phyloP scores from a whole-genome alignment of 92 coral and sea anemone species.

The Metridium senile region DNA sequence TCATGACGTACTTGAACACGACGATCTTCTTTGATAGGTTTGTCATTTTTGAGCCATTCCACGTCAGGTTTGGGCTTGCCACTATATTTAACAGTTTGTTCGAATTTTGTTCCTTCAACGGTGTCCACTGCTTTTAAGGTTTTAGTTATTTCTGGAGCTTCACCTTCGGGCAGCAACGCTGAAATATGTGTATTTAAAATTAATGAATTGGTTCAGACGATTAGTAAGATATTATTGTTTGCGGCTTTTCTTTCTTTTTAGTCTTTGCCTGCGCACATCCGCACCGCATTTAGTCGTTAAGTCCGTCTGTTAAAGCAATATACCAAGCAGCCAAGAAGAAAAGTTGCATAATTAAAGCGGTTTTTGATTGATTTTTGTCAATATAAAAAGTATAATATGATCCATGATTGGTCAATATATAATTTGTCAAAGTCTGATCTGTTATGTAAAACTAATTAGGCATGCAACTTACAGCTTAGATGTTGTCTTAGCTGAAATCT shows the following conservation, averaged over 20 bases:
- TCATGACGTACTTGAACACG: constrained; percentile 50
- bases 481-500: too few relatives aligned
- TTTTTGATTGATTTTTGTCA: neutral
- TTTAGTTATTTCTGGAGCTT: constrained; percentile 60
- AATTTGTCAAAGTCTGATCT: neutral
- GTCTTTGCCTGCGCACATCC: too few relatives aligned
- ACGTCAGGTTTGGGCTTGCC: constrained; percentile 86
- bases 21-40: constrained; percentile 58
- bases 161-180: constrained; percentile 55
- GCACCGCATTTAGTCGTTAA: too few relatives aligned
- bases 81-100: constrained; percentile 58
- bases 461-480: neutral
- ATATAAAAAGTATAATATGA: too few relatives aligned
- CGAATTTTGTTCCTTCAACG: constrained; percentile 65
- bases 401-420: neutral
- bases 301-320: neutral
- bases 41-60: constrained; percentile 83
- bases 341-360: too few relatives aligned
- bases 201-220: neutral
- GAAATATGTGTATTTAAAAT: neutral
- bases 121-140: constrained; percentile 70
- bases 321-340: neutral
- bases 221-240: neutral
- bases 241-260: neutral
- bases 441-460: neutral